phyloP scores from a whole-genome alignment of 2,888 invertebrate species.

The Hecatera dysodea region DNA sequence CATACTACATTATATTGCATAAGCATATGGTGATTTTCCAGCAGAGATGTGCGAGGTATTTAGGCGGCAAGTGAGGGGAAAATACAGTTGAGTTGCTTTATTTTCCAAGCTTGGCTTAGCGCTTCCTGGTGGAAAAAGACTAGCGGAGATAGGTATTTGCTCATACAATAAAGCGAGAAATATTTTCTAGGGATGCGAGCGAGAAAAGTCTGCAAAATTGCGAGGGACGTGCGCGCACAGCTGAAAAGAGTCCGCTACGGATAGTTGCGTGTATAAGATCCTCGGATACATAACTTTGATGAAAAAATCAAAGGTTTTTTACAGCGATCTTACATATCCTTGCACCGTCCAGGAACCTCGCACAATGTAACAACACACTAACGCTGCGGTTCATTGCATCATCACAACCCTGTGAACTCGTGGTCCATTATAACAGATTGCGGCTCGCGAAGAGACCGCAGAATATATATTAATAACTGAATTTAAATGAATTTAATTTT shows the following conservation, averaged over 20 bases:
- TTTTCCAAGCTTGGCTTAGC: not conserved
- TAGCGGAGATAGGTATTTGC: not conserved
- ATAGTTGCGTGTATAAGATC: no score
- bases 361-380: not conserved
- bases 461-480: slow-evolving; percentile 6
- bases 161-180: not conserved
- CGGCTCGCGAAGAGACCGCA: not conserved
- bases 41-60: not conserved
- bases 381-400: not conserved
- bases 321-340: not conserved
- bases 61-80: not conserved
- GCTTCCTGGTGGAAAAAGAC: not conserved
- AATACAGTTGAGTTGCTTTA: no score
- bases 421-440: slow-evolving; percentile 10
- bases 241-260: not conserved
- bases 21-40: not conserved
- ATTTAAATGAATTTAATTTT: slow-evolving; percentile 6
- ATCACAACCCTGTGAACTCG: not conserved
- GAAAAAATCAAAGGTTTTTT: no score
- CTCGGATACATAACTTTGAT: no score
- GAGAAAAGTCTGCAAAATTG: no score
- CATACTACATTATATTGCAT: slow-evolving; percentile 20
- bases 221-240: not conserved
- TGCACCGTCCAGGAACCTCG: not conserved
- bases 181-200: not conserved